Percentiles rank a stretch among this genome's conserved stretches.
These are phyloP conservation scores for Eristalis intricaria DNA, from an alignment of 2,888 invertebrate species.

Conservation along the genomic window DNA sequence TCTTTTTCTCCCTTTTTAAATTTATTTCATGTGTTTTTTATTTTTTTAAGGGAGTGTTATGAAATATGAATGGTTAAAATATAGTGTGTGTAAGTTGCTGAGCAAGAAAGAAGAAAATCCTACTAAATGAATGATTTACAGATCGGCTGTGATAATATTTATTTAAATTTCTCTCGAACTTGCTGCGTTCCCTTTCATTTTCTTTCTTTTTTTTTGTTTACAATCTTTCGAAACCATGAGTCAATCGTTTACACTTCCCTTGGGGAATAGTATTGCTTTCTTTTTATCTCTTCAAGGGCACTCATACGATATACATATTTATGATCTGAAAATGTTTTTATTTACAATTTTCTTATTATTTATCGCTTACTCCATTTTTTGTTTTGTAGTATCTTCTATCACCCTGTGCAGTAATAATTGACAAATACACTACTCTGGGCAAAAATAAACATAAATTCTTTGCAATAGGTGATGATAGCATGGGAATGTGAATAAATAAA, in stretches of 20 bases:
- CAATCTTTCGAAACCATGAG: constrained; percentile 57
- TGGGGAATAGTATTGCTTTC: not conserved
- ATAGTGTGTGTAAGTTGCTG: constrained; percentile 20
- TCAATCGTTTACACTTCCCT: constrained; percentile 21
- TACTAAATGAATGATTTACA: constrained; percentile 49
- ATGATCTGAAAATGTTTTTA: constrained; percentile 29
- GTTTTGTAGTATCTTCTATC: not conserved
- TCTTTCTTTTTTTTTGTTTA: constrained; percentile 7
- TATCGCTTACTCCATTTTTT: not conserved
- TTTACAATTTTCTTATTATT: constrained; percentile 37
- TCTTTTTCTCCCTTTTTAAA: constrained; percentile 9
- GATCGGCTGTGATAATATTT: constrained; percentile 8
- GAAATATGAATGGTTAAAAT: constrained; percentile 30
- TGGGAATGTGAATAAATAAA: not conserved
- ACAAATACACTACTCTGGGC: constrained; percentile 32
- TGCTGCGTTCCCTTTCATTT: not conserved
- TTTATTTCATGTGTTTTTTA: constrained; percentile 1
- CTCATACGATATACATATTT: constrained; percentile 6
- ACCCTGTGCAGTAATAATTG: constrained; percentile 36
- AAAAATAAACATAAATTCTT: not conserved
- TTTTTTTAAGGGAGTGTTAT: constrained; percentile 8
- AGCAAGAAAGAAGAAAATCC: constrained; percentile 37
- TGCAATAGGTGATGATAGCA: not conserved
- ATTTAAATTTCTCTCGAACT: not conserved
- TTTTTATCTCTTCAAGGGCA: constrained; percentile 30